These are phyloP conservation scores for Lutraria rhynchaena DNA, from an alignment of 1,140 invertebrate species.

Conservation along the genomic window DNA sequence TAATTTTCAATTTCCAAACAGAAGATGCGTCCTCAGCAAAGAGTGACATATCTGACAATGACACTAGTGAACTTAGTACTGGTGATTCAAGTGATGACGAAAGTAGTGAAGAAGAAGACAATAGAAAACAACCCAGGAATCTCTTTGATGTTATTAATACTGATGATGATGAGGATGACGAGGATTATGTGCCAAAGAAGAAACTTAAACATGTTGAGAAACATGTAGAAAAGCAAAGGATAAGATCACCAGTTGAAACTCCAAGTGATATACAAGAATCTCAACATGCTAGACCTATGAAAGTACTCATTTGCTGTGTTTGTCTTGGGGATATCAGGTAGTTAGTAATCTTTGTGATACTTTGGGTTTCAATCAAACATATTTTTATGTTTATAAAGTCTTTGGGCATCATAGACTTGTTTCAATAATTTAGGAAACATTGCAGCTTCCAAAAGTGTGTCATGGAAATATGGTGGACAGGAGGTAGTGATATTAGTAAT, in stretches of 20 bases:
- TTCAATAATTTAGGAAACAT: no score
- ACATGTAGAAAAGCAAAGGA: slow-evolving; percentile 46
- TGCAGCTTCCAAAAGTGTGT: no score
- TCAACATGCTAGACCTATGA: slow-evolving; percentile 67
- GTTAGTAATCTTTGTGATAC: background rate
- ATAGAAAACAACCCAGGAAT: slow-evolving; percentile 34
- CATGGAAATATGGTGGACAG: no score
- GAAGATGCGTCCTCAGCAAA: slow-evolving; percentile 3
- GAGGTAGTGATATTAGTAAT: no score
- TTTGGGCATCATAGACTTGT: no score
- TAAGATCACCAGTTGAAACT: slow-evolving; percentile 49
- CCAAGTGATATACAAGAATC: slow-evolving; percentile 24
- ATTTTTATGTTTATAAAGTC: no score
- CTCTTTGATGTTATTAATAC: slow-evolving; percentile 53
- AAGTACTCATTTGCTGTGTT: slow-evolving; percentile 92
- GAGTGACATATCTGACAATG: slow-evolving; percentile 33
- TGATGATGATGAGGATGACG: slow-evolving; percentile 72
- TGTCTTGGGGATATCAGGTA: slow-evolving; percentile 91
- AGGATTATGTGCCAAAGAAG: slow-evolving; percentile 72
- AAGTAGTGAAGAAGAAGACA: slow-evolving; percentile 65
- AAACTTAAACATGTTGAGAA: slow-evolving; percentile 62
- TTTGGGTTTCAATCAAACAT: no score
- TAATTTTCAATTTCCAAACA: no score
- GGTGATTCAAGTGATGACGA: slow-evolving; percentile 66
- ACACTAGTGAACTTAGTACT: slow-evolving; percentile 54